Evolutionary conservation across 2,113 vertebrate species (phyloP), one percentile per base, ranked within the genome.

Genomic region (Laterallus jamaicensis): DNA sequence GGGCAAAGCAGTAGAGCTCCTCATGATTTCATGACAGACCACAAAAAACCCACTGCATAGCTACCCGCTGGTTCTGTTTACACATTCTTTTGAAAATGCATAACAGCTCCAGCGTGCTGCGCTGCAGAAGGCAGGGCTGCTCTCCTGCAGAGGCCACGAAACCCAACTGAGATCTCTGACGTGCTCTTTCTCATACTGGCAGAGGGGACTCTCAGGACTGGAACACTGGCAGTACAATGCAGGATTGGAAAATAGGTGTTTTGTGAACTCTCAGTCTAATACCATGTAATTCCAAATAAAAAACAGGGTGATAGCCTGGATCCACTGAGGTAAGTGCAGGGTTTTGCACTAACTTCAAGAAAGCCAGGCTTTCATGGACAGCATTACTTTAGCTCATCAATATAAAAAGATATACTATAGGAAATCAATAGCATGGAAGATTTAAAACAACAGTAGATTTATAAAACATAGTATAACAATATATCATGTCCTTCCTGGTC

Each of bases 21-120:
- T 93, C 47, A 83, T 49, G 82, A 40, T 84, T 93, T 96, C 93
- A 93, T 93, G 94, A 96, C 93, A 96, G 90, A 83, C 93, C 95
- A 97, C 94, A 94, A 86, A 88, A 92, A 86, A 29, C 82, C 44
- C 49, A 52, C 64, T 50, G 76, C 47, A 29, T 2, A 35, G 90
- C 82, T 86, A 78, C 96, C 94, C 31, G 5, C 88, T 94, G 93
- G 82, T 74, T 96, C 62, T 94, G 93, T 92, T 96, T 94, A 96
- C 68, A 75, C 88, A 83, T 85, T 86, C 73, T 60, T 90, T 67
- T 31, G 64, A 49, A 90, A 96, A 71, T 32, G 56, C 86, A 4
- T 20, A 86, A 67, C 71, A 81, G 71, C 86, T 86, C 80, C 47
- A 24, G 50, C 12, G 42, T 82, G 82, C 76, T 84, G 54, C 10